These are phyloP conservation scores for Rhizoglyphus robini DNA, from an alignment of 1,140 invertebrate species.

Conservation along the genomic window DNA sequence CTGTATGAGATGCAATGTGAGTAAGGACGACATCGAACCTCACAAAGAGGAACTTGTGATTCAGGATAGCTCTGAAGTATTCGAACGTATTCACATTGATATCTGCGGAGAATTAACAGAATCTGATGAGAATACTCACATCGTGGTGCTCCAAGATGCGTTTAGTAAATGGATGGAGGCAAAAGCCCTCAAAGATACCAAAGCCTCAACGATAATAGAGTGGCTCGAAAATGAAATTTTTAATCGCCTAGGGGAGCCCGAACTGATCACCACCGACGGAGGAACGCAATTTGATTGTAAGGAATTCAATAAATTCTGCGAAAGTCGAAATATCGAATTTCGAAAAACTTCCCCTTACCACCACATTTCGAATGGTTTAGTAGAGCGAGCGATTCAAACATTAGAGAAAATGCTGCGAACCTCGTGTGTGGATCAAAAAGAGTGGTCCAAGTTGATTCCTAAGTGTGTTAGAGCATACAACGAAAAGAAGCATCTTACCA, in stretches of 20 bases:
- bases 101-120: background rate
- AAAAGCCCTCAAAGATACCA: background rate
- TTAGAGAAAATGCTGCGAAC: constrained; percentile 15
- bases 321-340: background rate
- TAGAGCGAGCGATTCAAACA: background rate
- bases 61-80: background rate
- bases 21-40: background rate
- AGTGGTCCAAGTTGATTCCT: constrained; percentile 28
- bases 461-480: constrained; percentile 43
- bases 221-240: background rate
- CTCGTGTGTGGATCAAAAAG: background rate
- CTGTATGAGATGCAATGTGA: constrained; percentile 1
- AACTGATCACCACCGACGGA: background rate
- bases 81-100: background rate
- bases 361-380: constrained; percentile 14
- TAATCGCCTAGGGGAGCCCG: background rate
- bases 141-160: background rate
- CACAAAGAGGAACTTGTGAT: background rate
- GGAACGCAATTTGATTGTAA: background rate
- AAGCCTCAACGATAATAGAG: background rate
- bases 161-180: background rate
- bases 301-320: background rate
- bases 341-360: background rate
- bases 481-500: background rate
- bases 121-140: background rate